These are phyloP conservation scores for Poecile montanus DNA, from an alignment of 2,797 vertebrate genomes.

Conservation along the genomic window DNA sequence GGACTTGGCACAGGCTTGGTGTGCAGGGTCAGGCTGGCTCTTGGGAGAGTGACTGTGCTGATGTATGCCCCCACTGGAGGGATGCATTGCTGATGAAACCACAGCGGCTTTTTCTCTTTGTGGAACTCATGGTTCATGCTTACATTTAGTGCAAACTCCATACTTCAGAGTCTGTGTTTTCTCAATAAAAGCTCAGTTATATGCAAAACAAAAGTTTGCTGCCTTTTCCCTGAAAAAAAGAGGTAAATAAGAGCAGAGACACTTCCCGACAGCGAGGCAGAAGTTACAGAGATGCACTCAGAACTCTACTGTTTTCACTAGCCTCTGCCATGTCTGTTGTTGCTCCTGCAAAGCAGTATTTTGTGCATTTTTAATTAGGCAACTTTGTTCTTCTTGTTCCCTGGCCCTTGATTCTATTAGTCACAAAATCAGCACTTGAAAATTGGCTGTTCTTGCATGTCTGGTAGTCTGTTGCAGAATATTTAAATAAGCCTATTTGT, in stretches of 20 bases:
- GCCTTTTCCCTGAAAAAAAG: background rate
- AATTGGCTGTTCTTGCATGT: background rate
- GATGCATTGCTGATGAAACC: background rate
- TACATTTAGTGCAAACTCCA: background rate
- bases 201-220: background rate
- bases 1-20: background rate
- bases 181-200: background rate
- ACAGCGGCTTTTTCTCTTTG: background rate
- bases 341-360: background rate
- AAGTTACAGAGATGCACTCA: background rate
- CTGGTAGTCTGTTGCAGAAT: background rate
- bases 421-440: background rate
- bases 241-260: background rate
- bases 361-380: background rate
- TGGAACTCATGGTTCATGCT: background rate
- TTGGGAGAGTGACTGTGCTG: background rate
- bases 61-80: accelerated
- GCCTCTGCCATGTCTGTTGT: background rate
- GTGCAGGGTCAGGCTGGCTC: background rate
- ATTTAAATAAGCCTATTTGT: background rate
- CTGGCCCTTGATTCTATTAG: background rate
- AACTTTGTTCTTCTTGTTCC: background rate
- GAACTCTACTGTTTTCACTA: background rate
- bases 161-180: background rate
- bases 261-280: background rate